These are phyloP conservation scores for Monopterus albus DNA, from an alignment of 2,113 vertebrate genomes.

Conservation along the genomic window DNA sequence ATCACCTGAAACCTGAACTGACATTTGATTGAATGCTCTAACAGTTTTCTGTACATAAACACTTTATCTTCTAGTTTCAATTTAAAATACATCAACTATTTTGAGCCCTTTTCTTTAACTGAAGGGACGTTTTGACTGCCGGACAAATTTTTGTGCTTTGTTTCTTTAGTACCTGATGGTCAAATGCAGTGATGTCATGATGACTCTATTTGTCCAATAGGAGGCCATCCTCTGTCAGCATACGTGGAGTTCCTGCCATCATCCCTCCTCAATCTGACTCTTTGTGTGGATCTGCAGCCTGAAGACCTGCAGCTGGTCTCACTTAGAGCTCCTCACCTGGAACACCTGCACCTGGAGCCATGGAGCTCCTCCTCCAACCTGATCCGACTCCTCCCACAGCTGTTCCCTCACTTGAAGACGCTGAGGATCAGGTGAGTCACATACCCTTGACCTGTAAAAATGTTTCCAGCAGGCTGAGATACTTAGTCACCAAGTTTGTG, in stretches of 20 bases:
- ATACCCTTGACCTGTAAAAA: not conserved
- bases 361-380: constrained; percentile 56
- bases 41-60: too few relatives aligned
- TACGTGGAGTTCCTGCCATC: constrained; percentile 50
- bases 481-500: not conserved
- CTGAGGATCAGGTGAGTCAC: constrained; percentile 54
- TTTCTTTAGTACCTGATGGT: not conserved
- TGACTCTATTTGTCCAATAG: constrained; percentile 23
- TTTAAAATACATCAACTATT: too few relatives aligned
- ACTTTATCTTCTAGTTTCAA: too few relatives aligned
- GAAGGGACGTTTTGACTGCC: too few relatives aligned
- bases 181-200: not conserved
- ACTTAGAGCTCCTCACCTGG: constrained; percentile 22
- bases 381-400: constrained; percentile 50
- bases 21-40: too few relatives aligned
- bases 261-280: constrained; percentile 55
- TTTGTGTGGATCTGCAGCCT: constrained; percentile 58
- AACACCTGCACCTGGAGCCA: constrained; percentile 67
- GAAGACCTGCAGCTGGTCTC: constrained; percentile 53
- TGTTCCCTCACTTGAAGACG: constrained; percentile 57
- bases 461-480: not conserved
- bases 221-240: constrained; percentile 56
- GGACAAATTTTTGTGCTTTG: too few relatives aligned
- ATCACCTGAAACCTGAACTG: too few relatives aligned
- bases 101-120: too few relatives aligned